A percentile compares a stretch with the other conserved stretches of the same genome.
Evolutionary conservation across 2,797 vertebrate species (phyloP).

Genomic region (Premnoplex brunnescens): DNA sequence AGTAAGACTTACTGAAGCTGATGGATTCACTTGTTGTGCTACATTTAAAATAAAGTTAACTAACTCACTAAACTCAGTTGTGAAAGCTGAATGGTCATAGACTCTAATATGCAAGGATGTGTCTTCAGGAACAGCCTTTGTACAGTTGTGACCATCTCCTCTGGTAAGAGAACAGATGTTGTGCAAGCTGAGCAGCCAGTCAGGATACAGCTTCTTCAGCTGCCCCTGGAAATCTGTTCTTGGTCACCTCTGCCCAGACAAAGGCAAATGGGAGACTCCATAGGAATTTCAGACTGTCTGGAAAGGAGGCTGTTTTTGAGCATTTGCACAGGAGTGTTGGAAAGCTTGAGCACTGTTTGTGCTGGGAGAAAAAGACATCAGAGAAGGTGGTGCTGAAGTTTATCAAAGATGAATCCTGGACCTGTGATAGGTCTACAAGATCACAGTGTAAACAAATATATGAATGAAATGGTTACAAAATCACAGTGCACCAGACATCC

Average conservation of each 20-base stretch:
- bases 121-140: neutral
- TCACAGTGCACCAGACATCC: neutral
- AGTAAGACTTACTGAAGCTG: neutral
- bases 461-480: neutral
- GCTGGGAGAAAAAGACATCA: neutral
- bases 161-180: neutral
- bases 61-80: neutral
- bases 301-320: neutral
- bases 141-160: neutral
- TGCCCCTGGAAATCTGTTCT: neutral
- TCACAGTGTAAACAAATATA: neutral
- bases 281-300: neutral
- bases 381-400: neutral
- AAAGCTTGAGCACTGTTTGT: neutral
- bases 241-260: neutral
- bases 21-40: neutral
- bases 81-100: neutral
- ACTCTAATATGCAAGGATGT: neutral
- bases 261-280: neutral
- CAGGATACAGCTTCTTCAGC: neutral
- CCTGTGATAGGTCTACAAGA: neutral
- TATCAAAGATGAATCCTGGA: neutral
- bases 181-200: neutral
- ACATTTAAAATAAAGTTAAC: constrained; percentile 2
- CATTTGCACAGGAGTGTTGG: fast-evolving